Percentiles rank a stretch among this genome's conserved stretches.
Conservation (phyloP, 2,797 vertebrate species). For the Aulostomus chinensis region DNA sequence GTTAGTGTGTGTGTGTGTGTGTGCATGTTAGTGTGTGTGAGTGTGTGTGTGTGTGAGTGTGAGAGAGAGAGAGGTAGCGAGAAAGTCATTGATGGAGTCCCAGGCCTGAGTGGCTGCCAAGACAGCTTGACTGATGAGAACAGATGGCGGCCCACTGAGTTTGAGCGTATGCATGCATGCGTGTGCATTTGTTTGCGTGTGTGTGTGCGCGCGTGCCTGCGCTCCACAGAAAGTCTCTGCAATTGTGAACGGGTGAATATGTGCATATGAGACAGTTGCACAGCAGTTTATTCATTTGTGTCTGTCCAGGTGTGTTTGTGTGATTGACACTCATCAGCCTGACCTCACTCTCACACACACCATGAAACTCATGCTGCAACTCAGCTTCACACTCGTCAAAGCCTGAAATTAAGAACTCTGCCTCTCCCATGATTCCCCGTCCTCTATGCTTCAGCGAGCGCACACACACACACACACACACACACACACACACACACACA, state of each 20-base stretch:
- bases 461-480: constrained; percentile 1
- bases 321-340: background rate
- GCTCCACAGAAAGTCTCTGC: background rate
- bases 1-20: constrained; percentile 5
- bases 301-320: background rate
- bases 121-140: constrained; percentile 70
- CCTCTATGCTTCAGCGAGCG: background rate
- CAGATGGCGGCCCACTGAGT: constrained; percentile 64
- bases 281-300: background rate
- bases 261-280: constrained; percentile 16
- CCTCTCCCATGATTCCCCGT: constrained; percentile 6
- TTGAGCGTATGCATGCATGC: constrained; percentile 8
- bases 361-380: background rate
- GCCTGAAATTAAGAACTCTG: constrained; percentile 44
- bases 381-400: constrained; percentile 25
- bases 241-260: constrained; percentile 17
- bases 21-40: constrained; percentile 12
- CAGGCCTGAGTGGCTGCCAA: constrained; percentile 61
- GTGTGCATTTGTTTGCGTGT: constrained; percentile 11
- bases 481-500: background rate
- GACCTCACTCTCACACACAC: background rate
- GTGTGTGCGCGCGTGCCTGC: constrained; percentile 1
- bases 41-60: constrained; percentile 1
- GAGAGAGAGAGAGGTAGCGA: too few species aligned
- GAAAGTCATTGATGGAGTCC: constrained; percentile 48